Percentiles rank a stretch among this genome's conserved stretches.
These are phyloP conservation scores for Steatornis caripensis DNA, from an alignment of 2,113 vertebrate genomes.

Conservation along the genomic window DNA sequence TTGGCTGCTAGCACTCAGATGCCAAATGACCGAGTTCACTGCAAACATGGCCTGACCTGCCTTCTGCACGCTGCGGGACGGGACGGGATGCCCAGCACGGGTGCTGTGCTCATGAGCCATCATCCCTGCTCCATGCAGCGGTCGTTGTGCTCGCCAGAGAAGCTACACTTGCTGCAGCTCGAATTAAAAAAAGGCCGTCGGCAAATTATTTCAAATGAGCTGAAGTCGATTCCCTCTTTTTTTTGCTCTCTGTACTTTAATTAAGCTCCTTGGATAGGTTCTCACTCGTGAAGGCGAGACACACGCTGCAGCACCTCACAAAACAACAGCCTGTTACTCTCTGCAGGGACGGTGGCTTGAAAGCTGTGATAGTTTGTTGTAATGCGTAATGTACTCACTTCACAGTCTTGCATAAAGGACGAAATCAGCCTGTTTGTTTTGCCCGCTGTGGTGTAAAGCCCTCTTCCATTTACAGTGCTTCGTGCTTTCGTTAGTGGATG, in stretches of 20 bases:
- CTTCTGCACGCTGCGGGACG: background rate
- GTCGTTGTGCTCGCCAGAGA: background rate
- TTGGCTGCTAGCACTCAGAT: too few species aligned
- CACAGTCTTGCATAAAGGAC: background rate
- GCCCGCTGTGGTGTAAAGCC: background rate
- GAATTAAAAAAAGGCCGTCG: background rate
- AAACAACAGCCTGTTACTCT: background rate
- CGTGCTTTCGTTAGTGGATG: background rate
- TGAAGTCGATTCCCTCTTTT: background rate
- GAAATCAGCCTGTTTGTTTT: background rate
- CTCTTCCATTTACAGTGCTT: background rate
- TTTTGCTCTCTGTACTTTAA: background rate
- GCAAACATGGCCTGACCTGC: background rate
- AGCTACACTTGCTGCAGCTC: background rate
- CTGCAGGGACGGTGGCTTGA: background rate
- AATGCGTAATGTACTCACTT: background rate
- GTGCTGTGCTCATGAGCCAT: background rate
- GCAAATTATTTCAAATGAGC: background rate
- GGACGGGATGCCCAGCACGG: background rate
- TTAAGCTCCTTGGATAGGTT: background rate
- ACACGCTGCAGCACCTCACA: background rate
- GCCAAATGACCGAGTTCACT: accelerated
- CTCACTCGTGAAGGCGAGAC: background rate
- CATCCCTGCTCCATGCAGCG: background rate
- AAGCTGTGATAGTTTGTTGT: background rate